phyloP scores from a whole-genome alignment of 2,797 vertebrate species.

The Enteromius fasciolatus region DNA sequence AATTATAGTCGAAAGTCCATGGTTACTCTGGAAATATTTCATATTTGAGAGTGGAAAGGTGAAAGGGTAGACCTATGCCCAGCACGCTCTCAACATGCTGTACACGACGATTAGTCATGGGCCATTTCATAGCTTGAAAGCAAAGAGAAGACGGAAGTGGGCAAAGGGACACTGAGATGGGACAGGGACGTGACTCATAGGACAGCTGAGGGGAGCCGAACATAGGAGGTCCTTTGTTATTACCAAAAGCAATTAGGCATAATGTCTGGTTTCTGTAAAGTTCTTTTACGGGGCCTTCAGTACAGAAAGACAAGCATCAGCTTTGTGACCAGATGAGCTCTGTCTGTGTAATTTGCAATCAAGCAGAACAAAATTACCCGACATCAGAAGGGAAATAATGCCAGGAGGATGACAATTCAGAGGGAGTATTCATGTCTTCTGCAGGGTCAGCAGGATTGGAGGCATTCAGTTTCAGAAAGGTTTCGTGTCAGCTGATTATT shows the following conservation, averaged over 20 bases:
- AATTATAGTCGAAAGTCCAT: background rate
- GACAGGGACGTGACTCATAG: slow-evolving; percentile 46
- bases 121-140: slow-evolving; percentile 37
- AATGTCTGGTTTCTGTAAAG: slow-evolving; percentile 23
- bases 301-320: slow-evolving; percentile 42
- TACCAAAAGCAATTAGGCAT: slow-evolving; percentile 46
- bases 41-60: slow-evolving; percentile 3
- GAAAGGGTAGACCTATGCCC: slow-evolving; percentile 27
- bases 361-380: slow-evolving; percentile 32
- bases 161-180: slow-evolving; percentile 26
- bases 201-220: slow-evolving; percentile 36
- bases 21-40: background rate
- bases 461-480: slow-evolving; percentile 25
- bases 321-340: slow-evolving; percentile 50
- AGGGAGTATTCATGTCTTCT: slow-evolving; percentile 39
- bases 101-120: slow-evolving; percentile 8
- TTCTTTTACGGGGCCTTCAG: slow-evolving; percentile 37
- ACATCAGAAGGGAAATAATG: slow-evolving; percentile 50
- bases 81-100: slow-evolving; percentile 7
- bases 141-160: slow-evolving; percentile 6
- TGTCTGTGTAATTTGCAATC: slow-evolving; percentile 51
- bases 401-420: slow-evolving; percentile 35
- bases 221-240: slow-evolving; percentile 54
- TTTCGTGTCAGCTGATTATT: slow-evolving; percentile 25
- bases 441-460: slow-evolving; percentile 46